Percentiles rank a stretch among this genome's conserved stretches.
Conservation (phyloP, 2,888 invertebrate species). For the Sialis fuliginosa region DNA sequence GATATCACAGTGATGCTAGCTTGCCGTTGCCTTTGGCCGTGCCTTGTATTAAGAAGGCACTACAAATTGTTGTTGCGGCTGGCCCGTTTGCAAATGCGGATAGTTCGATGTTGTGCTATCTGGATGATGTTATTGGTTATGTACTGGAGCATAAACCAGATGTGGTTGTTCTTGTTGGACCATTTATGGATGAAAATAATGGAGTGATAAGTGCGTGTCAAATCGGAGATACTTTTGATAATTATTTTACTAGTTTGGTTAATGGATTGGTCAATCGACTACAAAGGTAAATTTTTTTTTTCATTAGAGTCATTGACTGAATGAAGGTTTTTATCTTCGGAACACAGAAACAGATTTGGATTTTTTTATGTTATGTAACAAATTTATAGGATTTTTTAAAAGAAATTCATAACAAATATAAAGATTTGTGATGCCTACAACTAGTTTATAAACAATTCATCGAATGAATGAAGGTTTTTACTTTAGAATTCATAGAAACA, state of each 20-base stretch:
- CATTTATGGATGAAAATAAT: constrained; percentile 62
- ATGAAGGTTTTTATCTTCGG: not conserved
- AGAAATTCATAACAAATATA: too few relatives aligned
- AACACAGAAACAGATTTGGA: not conserved
- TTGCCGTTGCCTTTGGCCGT: too few relatives aligned
- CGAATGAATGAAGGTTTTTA: too few relatives aligned
- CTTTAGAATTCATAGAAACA: too few relatives aligned
- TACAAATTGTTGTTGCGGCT: constrained; percentile 55
- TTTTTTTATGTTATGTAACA: too few relatives aligned
- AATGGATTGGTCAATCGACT: constrained; percentile 43
- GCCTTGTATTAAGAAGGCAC: not conserved
- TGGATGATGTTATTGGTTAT: constrained; percentile 54
- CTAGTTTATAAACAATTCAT: too few relatives aligned
- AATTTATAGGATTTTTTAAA: too few relatives aligned
- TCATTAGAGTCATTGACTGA: constrained; percentile 3
- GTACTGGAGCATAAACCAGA: constrained; percentile 55
- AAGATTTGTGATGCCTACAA: too few relatives aligned
- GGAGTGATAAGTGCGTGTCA: constrained; percentile 37
- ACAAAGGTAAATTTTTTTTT: constrained; percentile 29
- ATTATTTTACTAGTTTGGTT: constrained; percentile 55
- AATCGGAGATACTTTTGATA: constrained; percentile 50
- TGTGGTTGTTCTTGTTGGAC: constrained; percentile 66
- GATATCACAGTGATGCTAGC: too few relatives aligned
- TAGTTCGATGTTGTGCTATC: constrained; percentile 61
- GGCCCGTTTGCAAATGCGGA: constrained; percentile 73